Percentiles rank a stretch among this genome's conserved stretches.
Conservation (phyloP, 2,113 vertebrate genomes). For the Macrotis lagotis region DNA sequence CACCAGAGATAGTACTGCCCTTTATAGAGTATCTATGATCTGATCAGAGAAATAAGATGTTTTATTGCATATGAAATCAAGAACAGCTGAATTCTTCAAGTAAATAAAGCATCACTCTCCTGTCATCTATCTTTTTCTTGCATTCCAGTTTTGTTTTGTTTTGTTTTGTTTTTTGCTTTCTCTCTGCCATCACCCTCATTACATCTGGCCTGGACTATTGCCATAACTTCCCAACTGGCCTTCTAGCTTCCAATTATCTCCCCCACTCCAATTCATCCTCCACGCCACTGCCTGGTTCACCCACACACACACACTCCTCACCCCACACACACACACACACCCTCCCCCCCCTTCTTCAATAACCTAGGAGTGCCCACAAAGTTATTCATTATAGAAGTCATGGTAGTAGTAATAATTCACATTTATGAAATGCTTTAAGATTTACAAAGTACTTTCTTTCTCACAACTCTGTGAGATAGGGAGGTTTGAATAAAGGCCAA, state of each 20-base stretch:
- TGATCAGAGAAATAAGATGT: conserved; percentile 26
- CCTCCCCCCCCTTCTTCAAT: background rate
- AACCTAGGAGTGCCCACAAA: background rate
- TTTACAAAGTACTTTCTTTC: background rate
- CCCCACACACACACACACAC: too few species aligned
- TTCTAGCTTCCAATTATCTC: background rate
- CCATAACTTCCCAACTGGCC: conserved; percentile 6
- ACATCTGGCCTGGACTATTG: background rate
- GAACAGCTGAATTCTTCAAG: conserved; percentile 39
- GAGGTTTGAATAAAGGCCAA: background rate
- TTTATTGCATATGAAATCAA: conserved; percentile 42
- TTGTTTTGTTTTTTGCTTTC: conserved; percentile 17
- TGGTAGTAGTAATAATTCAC: background rate
- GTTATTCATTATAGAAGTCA: background rate
- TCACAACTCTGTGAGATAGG: background rate
- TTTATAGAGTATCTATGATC: conserved; percentile 19
- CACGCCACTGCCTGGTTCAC: background rate
- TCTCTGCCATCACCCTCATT: background rate
- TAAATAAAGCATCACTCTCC: conserved; percentile 31
- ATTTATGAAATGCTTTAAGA: background rate
- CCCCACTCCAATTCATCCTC: background rate
- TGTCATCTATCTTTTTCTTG: background rate
- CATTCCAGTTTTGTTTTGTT: too few species aligned
- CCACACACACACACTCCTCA: too few species aligned
- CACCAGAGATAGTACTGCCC: conserved; percentile 29